Evolutionary conservation across 2,797 vertebrate genomes (phyloP).

Genomic region (Micromesistius poutassou): DNA sequence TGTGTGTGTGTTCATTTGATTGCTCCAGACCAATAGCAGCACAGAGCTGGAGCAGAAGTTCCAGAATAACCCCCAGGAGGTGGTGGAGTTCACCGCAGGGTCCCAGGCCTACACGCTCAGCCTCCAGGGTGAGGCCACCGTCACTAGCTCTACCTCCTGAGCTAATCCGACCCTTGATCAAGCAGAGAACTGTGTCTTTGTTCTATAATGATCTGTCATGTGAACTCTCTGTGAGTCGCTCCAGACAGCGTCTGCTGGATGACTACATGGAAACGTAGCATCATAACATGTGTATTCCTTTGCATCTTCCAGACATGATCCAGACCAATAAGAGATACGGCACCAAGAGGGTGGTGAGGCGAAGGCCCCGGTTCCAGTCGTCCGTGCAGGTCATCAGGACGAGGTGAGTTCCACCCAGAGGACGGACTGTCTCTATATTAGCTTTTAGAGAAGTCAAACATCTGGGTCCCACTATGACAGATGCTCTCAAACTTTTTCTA

Average conservation of each 20-base stretch:
- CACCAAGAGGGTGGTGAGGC: constrained; percentile 62
- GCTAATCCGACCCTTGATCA: background rate
- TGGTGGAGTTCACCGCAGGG: constrained; percentile 63
- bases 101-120: constrained; percentile 64
- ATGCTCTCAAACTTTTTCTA: too few species aligned
- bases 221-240: background rate
- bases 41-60: constrained; percentile 64
- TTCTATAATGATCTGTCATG: background rate
- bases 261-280: background rate
- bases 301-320: constrained; percentile 65
- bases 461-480: background rate
- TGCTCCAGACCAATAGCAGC: constrained; percentile 31
- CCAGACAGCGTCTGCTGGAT: background rate
- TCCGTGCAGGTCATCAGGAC: constrained; percentile 41
- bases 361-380: constrained; percentile 68
- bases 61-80: constrained; percentile 45
- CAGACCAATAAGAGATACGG: constrained; percentile 66
- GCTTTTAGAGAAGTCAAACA: background rate
- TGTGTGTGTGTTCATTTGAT: background rate
- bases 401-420: constrained; percentile 41
- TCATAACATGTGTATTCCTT: background rate
- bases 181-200: background rate
- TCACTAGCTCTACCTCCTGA: background rate
- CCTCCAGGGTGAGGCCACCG: constrained; percentile 58
- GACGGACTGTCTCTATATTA: background rate